Evolutionary conservation across 2,797 vertebrate species (phyloP).

Genomic region (Pempheris klunzingeri): DNA sequence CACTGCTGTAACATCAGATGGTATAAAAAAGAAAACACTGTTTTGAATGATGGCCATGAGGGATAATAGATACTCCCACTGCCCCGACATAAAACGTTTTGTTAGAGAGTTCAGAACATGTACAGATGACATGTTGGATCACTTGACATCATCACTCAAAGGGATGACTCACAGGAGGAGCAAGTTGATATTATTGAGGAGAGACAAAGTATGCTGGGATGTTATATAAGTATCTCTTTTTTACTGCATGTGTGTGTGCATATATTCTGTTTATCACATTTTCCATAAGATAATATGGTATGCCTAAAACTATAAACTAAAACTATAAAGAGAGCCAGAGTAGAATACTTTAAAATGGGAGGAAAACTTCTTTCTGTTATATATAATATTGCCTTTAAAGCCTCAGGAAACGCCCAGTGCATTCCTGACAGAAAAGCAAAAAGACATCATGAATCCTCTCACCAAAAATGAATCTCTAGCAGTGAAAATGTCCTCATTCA

Average conservation of each 20-base stretch:
- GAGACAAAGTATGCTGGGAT: conserved; percentile 8
- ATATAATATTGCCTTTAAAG: too few relatives aligned
- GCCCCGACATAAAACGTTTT: conserved; percentile 44
- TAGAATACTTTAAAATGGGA: conserved; percentile 11
- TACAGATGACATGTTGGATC: conserved; percentile 48
- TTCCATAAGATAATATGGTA: not conserved
- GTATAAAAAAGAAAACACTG: conserved; percentile 55
- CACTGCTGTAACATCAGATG: conserved; percentile 75
- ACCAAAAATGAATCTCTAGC: not conserved
- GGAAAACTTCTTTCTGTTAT: conserved; percentile 25
- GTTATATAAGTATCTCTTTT: not conserved
- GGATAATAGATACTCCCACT: conserved; percentile 71
- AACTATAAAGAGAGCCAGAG: not conserved
- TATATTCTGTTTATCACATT: not conserved
- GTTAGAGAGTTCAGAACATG: conserved; percentile 35
- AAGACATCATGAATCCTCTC: not conserved
- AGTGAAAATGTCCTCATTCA: not conserved
- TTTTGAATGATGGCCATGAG: conserved; percentile 41
- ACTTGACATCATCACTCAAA: conserved; percentile 26
- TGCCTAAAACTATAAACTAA: not conserved
- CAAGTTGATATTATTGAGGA: conserved; percentile 9
- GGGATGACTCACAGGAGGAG: conserved; percentile 52
- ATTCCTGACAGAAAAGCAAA: conserved; percentile 29
- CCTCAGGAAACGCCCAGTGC: conserved; percentile 1
- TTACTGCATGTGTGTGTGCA: not conserved